Conservation (phyloP, 2,113 vertebrate genomes). For the Megalops atlanticus region DNA sequence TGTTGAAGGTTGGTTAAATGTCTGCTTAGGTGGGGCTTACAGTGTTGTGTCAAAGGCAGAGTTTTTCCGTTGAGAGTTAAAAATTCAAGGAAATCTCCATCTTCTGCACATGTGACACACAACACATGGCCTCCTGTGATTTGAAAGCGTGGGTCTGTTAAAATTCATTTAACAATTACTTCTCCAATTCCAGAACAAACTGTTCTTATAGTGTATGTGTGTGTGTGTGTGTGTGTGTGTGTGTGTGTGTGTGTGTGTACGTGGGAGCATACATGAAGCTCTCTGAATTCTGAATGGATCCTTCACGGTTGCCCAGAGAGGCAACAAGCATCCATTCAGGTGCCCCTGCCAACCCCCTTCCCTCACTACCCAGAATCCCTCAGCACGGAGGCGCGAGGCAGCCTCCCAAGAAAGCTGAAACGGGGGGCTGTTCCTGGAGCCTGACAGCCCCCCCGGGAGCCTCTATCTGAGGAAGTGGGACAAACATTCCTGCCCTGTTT, state of each 20-base stretch:
- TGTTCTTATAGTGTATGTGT: background rate
- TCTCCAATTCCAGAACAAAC: background rate
- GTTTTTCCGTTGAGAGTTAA: background rate
- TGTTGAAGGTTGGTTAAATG: background rate
- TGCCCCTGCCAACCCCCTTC: background rate
- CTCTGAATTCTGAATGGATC: constrained; percentile 21
- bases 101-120: background rate
- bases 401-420: constrained; percentile 17
- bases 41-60: background rate
- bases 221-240: constrained; percentile 25
- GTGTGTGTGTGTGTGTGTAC: background rate
- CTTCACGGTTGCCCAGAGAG: constrained; percentile 6
- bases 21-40: background rate
- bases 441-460: background rate
- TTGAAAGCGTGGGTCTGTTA: constrained; percentile 2
- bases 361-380: constrained; percentile 1
- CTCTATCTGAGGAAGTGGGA: constrained; percentile 2
- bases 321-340: constrained; percentile 26
- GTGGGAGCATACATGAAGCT: background rate
- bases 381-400: constrained; percentile 6
- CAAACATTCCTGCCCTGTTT: background rate
- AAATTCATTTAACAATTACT: background rate
- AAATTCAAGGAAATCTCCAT: background rate
- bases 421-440: background rate
- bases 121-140: background rate